Base-by-base conservation (phyloP, 64 coral and sea anemone genomes). In the Acropora yongei region DNA sequence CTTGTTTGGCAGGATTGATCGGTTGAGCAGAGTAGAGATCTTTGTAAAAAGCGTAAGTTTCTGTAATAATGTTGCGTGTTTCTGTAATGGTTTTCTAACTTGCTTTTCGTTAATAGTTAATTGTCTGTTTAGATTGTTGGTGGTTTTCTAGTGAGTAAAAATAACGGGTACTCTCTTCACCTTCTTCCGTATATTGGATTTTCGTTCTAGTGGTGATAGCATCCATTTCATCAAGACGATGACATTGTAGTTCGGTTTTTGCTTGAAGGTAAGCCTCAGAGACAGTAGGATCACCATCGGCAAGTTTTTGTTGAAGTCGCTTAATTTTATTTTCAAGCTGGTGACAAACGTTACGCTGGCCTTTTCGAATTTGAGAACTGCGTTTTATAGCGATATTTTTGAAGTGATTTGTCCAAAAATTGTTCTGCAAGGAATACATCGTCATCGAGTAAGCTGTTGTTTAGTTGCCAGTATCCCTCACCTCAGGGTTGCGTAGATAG, bases 241-340 rank as follows among this genome's bases (percentile, higher is more conserved):
- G 30, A 30, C 30, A 0, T 30, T 72, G 72, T 1, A 88, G 8
- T 67, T 88, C 46, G 42, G 72, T 14, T 88, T 76, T 88, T 0
- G 85, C 68, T 44, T 30, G 40, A 9, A 75, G 18, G 20, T 87
- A 87, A 42, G 47, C 41, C 55, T 87, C 85, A 30, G 47, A 75
- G 20, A 45, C 10, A 3, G 5, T 2, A 2, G 43, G 19, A 40
- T 10, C 14, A 0, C 46, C 69, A 13, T 40, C 47, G 6, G 17
- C 48, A 63, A 63, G 58, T 7, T 12, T 10, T 63, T 61, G 58
- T 61, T 61, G 7, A 4, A 69, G 67, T 4, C 0, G 19, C 20
- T 1, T 16, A 8, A 84, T 12, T 53, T 84, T 66, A 2, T 41
- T 3, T 6, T 43, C 42, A 8, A 75, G 73, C 13, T 0, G 0